A percentile compares a stretch with the other conserved stretches of the same genome.
Conservation (phyloP, 2,888 invertebrate genomes). For the Criorhina ranunculi region DNA sequence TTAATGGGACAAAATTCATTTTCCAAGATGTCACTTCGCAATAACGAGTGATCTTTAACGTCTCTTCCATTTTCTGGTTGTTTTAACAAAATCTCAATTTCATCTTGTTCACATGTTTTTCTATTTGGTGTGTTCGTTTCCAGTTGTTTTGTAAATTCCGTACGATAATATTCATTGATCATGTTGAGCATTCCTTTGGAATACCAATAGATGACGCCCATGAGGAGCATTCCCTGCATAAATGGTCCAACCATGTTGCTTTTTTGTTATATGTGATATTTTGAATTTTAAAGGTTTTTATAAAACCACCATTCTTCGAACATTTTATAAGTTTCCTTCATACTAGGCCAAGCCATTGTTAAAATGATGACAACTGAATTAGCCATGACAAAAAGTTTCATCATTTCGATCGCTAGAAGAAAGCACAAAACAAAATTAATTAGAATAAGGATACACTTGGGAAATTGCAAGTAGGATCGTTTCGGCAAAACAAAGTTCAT, state of each 20-base stretch:
- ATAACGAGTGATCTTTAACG: background rate
- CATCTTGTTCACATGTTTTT: constrained; percentile 41
- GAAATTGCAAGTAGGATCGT: too few species aligned
- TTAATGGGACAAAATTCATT: constrained; percentile 5
- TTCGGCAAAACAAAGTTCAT: too few species aligned
- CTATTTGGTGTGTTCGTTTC: constrained; percentile 55
- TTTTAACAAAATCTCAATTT: constrained; percentile 47
- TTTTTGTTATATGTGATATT: constrained; percentile 18
- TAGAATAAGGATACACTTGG: too few species aligned
- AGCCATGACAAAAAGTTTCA: constrained; percentile 92
- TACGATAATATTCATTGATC: constrained; percentile 90
- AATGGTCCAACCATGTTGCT: constrained; percentile 87
- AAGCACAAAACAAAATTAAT: constrained; percentile 13
- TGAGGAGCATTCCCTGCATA: constrained; percentile 88
- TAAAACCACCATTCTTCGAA: constrained; percentile 85
- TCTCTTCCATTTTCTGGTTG: background rate
- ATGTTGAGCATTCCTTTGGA: constrained; percentile 89
- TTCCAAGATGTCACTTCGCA: background rate
- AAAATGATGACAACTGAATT: constrained; percentile 90
- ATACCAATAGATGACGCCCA: constrained; percentile 90
- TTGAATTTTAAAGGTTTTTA: constrained; percentile 15
- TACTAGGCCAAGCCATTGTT: constrained; percentile 90
- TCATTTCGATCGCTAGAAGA: constrained; percentile 88
- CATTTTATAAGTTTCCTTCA: constrained; percentile 87
- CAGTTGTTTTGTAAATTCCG: constrained; percentile 87